These are phyloP conservation scores for Rynchops niger DNA, from an alignment of 2,113 vertebrate species.

Conservation along the genomic window DNA sequence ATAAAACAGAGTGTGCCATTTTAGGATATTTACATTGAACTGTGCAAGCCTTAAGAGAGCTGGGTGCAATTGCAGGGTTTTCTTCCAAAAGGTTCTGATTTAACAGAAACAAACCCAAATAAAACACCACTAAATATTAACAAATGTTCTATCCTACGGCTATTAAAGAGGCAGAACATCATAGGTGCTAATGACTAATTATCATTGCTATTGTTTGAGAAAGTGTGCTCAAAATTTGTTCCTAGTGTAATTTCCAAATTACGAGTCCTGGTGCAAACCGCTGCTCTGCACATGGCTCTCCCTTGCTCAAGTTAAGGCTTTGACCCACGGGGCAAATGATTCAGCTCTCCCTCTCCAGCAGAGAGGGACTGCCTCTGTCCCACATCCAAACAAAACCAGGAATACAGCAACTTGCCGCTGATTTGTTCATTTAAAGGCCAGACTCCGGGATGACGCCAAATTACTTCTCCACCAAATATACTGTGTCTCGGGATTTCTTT, in stretches of 20 bases:
- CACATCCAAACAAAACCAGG: conserved; percentile 2
- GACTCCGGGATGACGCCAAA: not conserved
- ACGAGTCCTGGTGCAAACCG: not conserved
- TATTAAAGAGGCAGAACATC: not conserved
- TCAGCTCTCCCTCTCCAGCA: conserved; percentile 5
- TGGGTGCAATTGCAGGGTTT: not conserved
- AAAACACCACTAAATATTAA: not conserved
- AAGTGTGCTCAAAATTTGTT: not conserved
- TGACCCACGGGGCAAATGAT: conserved; percentile 42
- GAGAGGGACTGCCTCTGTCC: not conserved
- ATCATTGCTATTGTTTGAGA: not conserved
- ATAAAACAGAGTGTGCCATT: not conserved
- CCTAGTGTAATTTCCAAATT: not conserved
- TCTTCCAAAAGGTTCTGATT: not conserved
- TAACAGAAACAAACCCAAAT: not conserved
- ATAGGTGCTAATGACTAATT: not conserved
- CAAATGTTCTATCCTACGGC: not conserved
- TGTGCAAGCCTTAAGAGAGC: not conserved
- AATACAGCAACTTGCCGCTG: not conserved
- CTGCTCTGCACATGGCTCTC: not conserved
- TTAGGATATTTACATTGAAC: not conserved
- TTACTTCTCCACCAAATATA: not conserved
- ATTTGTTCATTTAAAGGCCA: not conserved
- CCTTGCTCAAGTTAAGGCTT: not conserved
- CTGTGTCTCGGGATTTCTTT: not conserved